A percentile compares a stretch with the other conserved stretches of the same genome.
These are phyloP conservation scores for Centropus bengalensis DNA, from an alignment of 2,113 vertebrate species.

Conservation along the genomic window DNA sequence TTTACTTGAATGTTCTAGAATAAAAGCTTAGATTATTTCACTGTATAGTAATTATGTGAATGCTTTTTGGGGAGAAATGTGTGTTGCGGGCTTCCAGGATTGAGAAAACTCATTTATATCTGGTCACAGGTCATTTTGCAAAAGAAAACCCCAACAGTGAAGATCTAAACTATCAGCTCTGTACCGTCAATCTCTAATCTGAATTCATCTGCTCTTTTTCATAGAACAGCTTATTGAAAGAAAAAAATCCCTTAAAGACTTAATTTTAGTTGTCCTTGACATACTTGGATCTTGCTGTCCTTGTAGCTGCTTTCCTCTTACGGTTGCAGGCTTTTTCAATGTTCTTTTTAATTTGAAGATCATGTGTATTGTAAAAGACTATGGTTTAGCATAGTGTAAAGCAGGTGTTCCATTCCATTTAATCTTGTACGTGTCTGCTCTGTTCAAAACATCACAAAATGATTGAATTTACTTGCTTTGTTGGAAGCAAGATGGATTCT, in stretches of 20 bases:
- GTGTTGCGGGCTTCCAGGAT: neutral
- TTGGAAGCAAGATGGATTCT: neutral
- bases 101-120: neutral
- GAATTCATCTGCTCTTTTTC: neutral
- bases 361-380: neutral
- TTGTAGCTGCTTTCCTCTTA: neutral
- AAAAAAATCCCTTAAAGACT: neutral
- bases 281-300: neutral
- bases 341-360: neutral
- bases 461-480: neutral
- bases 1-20: neutral
- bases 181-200: neutral
- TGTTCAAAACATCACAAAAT: neutral
- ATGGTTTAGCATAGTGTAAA: neutral
- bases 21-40: neutral
- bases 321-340: neutral
- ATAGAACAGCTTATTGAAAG: neutral
- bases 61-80: neutral
- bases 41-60: neutral
- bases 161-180: neutral
- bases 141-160: neutral
- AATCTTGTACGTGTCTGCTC: neutral
- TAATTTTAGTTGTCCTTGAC: conserved; percentile 21
- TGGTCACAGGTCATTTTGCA: neutral
- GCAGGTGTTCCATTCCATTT: neutral